Evolutionary conservation across 2,113 vertebrate genomes (phyloP), one percentile per base, ranked within the genome.

Genomic region (Amazona guildingii): DNA sequence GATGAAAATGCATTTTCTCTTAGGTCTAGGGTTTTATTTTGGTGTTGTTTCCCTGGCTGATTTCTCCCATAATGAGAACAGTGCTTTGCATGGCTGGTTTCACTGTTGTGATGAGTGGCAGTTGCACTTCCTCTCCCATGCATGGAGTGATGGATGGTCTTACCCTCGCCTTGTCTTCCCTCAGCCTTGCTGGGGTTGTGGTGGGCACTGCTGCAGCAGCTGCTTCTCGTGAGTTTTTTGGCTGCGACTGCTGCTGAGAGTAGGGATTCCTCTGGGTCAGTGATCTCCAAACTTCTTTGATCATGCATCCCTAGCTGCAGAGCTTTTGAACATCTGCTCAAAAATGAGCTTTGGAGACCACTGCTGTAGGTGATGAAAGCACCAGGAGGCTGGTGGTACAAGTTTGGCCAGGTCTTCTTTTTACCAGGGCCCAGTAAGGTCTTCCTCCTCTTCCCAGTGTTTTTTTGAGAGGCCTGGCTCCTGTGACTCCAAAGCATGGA

Each of bases 121-220:
- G 57, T 67, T 85, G 35, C 1, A 11, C 52, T 82, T 77, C 51
- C 64, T 66, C 64, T 76, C 59, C 37, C 8, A 17, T 17, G 46
- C n/a, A 41, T 20, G 33, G 16, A 35, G 4, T 43, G 51, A 70
- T 46, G 49, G 63, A 44, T 2, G 1, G 12, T 43, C 31, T 85
- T 3, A 1, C 23, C n/a, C 41, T n/a, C 3, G 0, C 12, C 46
- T 54, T n/a, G 17, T n/a, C 27, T 57, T 18, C 55, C 57, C 28
- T 72, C 43, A 9, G 33, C 62, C 31, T 48, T 59, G 49, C 70
- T 52, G 62, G 24, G 4, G 3, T 43, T 41, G 19, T 1, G 4
- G 44, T 13, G 39, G 39, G 55, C 57, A 44, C 18, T 19, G 20
- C 88, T 35, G 24, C 7, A 44, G 28, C 41, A 46, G 46, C 27